A percentile compares a stretch with the other conserved stretches of the same genome.
Conservation (phyloP, 2,888 invertebrate species). For the Coelogynopora nodosa region DNA sequence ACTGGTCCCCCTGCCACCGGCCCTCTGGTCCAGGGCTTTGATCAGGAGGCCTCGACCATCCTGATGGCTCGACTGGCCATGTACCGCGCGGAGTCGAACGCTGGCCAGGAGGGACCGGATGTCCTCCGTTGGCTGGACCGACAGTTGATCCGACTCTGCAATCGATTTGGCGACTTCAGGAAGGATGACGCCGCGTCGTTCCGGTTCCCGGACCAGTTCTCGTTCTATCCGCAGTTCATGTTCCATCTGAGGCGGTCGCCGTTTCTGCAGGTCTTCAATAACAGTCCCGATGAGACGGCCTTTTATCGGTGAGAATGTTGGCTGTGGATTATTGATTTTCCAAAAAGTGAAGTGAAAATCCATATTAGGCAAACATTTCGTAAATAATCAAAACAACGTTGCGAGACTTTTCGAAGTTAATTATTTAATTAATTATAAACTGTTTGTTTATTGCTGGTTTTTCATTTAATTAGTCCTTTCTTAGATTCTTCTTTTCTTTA, state of each 20-base stretch:
- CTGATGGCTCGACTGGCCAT: slow-evolving; percentile 93
- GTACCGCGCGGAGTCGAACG: slow-evolving; percentile 81
- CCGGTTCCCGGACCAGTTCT: slow-evolving; percentile 89
- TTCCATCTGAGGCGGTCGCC: slow-evolving; percentile 95
- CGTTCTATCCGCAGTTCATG: slow-evolving; percentile 98
- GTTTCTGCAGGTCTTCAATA: slow-evolving; percentile 97
- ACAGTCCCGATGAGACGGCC: slow-evolving; percentile 97
- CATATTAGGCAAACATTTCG: too few species aligned
- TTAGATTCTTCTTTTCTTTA: too few species aligned
- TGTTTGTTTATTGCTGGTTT: too few species aligned
- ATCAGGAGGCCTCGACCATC: slow-evolving; percentile 96
- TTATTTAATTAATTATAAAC: too few species aligned
- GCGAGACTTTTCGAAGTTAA: too few species aligned
- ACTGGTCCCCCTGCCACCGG: too few species aligned
- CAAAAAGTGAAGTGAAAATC: background rate
- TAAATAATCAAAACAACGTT: too few species aligned
- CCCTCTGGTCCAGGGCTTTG: slow-evolving; percentile 82
- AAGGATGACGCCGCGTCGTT: slow-evolving; percentile 96
- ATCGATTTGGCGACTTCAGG: slow-evolving; percentile 96
- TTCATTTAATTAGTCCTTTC: too few species aligned
- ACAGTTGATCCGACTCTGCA: slow-evolving; percentile 94
- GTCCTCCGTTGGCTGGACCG: slow-evolving; percentile 96
- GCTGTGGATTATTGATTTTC: background rate
- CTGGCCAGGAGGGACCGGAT: slow-evolving; percentile 86
- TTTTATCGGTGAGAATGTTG: slow-evolving; percentile 74